phyloP scores from a whole-genome alignment of 2,113 vertebrate genomes.

The Hippocampus comes region DNA sequence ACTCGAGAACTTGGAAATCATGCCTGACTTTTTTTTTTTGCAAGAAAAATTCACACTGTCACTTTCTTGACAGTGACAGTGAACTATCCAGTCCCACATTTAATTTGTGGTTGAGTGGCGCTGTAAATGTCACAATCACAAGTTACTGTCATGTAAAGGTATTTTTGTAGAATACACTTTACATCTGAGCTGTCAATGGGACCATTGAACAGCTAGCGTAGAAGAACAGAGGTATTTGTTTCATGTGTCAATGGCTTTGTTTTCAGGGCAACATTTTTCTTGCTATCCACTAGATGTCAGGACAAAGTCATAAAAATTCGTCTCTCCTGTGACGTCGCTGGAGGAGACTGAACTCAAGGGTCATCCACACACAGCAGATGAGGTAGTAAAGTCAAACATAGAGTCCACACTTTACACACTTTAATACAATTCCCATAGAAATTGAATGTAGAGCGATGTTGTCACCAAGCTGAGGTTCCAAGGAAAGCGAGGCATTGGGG shows the following conservation, averaged over 20 bases:
- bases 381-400: background rate
- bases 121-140: background rate
- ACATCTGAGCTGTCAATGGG: background rate
- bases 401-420: background rate
- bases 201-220: background rate
- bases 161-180: background rate
- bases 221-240: background rate
- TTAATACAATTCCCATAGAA: background rate
- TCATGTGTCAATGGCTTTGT: background rate
- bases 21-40: background rate
- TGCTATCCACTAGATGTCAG: constrained; percentile 69
- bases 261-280: constrained; percentile 11
- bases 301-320: constrained; percentile 51
- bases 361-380: background rate
- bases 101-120: background rate
- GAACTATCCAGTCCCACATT: background rate
- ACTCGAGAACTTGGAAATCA: constrained; percentile 7
- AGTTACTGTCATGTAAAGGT: background rate
- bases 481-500: background rate
- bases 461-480: background rate
- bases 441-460: background rate
- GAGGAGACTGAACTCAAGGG: constrained; percentile 7
- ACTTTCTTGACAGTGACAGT: background rate
- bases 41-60: background rate
- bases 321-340: background rate